phyloP scores from a whole-genome alignment of 2,113 vertebrate genomes.

The Dasyornis broadbenti region DNA sequence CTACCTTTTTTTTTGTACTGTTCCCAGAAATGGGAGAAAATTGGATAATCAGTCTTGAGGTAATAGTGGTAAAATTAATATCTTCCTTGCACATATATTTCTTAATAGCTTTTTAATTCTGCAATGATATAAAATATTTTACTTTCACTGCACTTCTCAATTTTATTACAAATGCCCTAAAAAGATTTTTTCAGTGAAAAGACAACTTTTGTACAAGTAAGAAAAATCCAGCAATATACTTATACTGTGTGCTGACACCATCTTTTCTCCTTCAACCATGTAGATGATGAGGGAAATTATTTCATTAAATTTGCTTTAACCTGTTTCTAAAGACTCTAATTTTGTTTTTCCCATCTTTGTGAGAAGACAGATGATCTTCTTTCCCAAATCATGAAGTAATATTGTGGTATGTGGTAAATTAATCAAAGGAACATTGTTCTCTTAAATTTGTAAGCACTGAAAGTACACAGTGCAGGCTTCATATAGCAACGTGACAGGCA shows the following conservation, averaged over 20 bases:
- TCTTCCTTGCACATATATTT: neutral
- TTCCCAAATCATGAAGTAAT: neutral
- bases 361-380: neutral
- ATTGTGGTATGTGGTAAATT: neutral
- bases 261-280: neutral
- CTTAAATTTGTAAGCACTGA: neutral
- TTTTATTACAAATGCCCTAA: neutral
- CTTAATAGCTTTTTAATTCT: neutral
- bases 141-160: neutral
- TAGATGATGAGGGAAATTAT: neutral
- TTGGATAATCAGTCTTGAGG: neutral
- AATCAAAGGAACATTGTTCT: neutral
- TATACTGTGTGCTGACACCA: too few relatives aligned
- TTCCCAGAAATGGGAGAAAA: neutral
- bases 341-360: neutral
- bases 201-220: neutral
- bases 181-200: neutral
- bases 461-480: neutral
- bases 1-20: neutral
- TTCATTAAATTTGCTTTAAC: neutral
- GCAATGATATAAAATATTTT: neutral
- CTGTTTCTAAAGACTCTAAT: neutral
- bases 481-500: accelerated
- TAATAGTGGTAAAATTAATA: neutral
- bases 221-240: neutral